These are phyloP conservation scores for Cathartes aura DNA, from an alignment of 2,113 vertebrate species.

Conservation along the genomic window DNA sequence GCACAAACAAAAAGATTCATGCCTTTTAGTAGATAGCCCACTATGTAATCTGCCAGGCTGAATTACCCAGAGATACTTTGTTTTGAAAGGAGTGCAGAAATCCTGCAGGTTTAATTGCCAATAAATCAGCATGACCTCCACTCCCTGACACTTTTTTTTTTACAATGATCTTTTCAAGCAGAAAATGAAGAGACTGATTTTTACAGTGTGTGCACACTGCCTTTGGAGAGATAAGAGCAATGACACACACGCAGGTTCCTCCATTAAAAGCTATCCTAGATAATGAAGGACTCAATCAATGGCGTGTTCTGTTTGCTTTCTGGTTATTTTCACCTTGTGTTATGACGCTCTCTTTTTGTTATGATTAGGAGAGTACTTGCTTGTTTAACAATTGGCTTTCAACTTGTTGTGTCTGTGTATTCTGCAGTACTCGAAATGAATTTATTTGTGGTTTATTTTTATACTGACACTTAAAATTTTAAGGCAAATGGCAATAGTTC, in stretches of 20 bases:
- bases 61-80: slow-evolving; percentile 73
- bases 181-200: slow-evolving; percentile 94
- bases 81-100: slow-evolving; percentile 84
- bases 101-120: slow-evolving; percentile 95
- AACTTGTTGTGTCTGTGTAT: slow-evolving; percentile 2
- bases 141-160: slow-evolving; percentile 77
- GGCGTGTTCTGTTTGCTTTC: slow-evolving; percentile 85
- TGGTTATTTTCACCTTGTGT: slow-evolving; percentile 73
- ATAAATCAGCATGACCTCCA: slow-evolving; percentile 95
- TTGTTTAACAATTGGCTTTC: slow-evolving; percentile 30
- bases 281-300: slow-evolving; percentile 93
- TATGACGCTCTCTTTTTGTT: slow-evolving; percentile 48
- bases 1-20: slow-evolving; percentile 63
- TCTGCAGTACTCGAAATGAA: not conserved
- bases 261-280: slow-evolving; percentile 81
- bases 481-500: not conserved
- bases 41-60: slow-evolving; percentile 63
- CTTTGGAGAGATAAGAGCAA: slow-evolving; percentile 84
- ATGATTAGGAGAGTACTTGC: slow-evolving; percentile 24
- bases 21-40: slow-evolving; percentile 51
- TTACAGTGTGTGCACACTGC: slow-evolving; percentile 85
- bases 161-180: slow-evolving; percentile 92
- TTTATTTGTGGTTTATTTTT: slow-evolving; percentile 18
- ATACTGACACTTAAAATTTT: not conserved
- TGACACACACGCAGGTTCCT: slow-evolving; percentile 77